Evolutionary conservation across 1,140 invertebrate genomes (phyloP).

Genomic region (Drosophila yakuba): DNA sequence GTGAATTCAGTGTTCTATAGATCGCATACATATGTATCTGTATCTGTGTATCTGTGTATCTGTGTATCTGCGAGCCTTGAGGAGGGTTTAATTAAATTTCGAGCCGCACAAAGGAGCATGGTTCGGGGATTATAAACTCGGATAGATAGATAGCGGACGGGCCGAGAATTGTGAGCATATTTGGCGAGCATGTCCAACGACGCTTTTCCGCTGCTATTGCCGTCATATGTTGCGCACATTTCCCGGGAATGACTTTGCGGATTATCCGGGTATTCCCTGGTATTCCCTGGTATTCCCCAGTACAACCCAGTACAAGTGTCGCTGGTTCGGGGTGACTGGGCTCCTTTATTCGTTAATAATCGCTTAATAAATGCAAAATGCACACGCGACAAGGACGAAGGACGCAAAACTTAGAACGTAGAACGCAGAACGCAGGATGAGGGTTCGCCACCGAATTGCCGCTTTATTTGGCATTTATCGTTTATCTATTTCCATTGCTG

Average conservation of each 20-base stretch:
- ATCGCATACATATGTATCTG: not conserved
- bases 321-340: constrained; percentile 32
- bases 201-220: constrained; percentile 26
- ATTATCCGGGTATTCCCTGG: constrained; percentile 50
- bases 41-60: no score
- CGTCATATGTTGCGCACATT: constrained; percentile 80
- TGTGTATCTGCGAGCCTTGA: not conserved
- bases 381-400: constrained; percentile 51
- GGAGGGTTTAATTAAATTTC: constrained; percentile 70
- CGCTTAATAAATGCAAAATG: constrained; percentile 84
- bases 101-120: constrained; percentile 59
- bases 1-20: no score
- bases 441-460: constrained; percentile 25
- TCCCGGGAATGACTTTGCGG: constrained; percentile 81
- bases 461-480: constrained; percentile 75
- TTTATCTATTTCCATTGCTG: constrained; percentile 73
- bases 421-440: constrained; percentile 6
- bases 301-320: constrained; percentile 43
- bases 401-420: not conserved
- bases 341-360: constrained; percentile 81
- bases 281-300: not conserved
- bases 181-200: constrained; percentile 61
- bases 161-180: constrained; percentile 81
- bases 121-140: constrained; percentile 70
- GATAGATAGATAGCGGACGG: constrained; percentile 38